A percentile compares a stretch with the other conserved stretches of the same genome.
phyloP scores from a whole-genome alignment of 2,113 vertebrate genomes.

The Thinocorus orbignyianus region DNA sequence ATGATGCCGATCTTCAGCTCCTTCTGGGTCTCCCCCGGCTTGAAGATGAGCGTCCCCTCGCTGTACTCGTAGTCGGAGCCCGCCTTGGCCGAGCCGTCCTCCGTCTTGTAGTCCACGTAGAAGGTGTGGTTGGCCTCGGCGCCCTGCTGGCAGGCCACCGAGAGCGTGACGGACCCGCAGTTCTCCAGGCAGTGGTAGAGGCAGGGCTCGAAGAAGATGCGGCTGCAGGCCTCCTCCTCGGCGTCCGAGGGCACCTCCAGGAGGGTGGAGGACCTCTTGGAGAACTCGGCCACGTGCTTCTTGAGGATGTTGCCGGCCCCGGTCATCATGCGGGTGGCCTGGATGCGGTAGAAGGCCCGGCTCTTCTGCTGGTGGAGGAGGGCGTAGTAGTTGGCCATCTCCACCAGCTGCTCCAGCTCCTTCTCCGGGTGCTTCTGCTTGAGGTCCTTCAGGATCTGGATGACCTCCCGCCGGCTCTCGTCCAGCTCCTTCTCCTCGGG shows the following conservation, averaged over 20 bases:
- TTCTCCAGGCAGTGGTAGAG: constrained; percentile 97
- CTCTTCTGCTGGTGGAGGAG: constrained; percentile 97
- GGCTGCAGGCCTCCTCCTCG: constrained; percentile 80
- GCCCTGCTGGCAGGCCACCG: constrained; percentile 83
- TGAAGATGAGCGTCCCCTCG: constrained; percentile 78
- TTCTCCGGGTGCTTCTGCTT: constrained; percentile 95
- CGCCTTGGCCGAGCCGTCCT: constrained; percentile 93
- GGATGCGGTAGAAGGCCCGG: constrained; percentile 94
- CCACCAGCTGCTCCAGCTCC: constrained; percentile 92
- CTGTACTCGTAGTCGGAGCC: constrained; percentile 94
- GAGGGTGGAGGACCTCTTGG: constrained; percentile 46
- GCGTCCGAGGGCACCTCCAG: constrained; percentile 59
- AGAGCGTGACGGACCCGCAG: constrained; percentile 85
- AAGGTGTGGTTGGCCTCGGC: constrained; percentile 88
- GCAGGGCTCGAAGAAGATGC: constrained; percentile 87
- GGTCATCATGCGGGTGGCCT: constrained; percentile 93
- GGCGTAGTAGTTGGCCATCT: constrained; percentile 93
- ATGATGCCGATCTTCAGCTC: constrained; percentile 90
- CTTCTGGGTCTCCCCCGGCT: constrained; percentile 79
- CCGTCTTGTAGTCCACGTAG: constrained; percentile 95
- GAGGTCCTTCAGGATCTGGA: constrained; percentile 93
- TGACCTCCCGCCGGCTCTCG: constrained; percentile 92
- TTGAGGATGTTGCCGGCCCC: constrained; percentile 93
- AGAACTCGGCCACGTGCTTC: constrained; percentile 85
- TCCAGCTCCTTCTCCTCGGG: constrained; percentile 88